Conservation (phyloP, 2,797 vertebrate species). For the Muscicapa comitata region DNA sequence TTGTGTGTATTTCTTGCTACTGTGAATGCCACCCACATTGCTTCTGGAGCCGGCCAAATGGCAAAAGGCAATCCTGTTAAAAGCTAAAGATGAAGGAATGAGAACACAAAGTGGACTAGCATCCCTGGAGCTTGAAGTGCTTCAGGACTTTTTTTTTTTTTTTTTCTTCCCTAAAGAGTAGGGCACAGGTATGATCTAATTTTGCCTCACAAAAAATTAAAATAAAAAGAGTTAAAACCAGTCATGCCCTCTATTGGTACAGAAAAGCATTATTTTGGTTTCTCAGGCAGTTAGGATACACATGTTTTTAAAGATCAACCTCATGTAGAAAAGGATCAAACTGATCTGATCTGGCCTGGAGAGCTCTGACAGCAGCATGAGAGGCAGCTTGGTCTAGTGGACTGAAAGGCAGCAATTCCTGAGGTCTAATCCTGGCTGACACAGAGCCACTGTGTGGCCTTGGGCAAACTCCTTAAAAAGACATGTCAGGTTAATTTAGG, state of each 20-base stretch:
- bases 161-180: not conserved
- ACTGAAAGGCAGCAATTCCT: slow-evolving; percentile 36
- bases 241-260: not conserved
- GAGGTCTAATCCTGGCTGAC: slow-evolving; percentile 61
- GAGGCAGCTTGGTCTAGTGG: slow-evolving; percentile 41
- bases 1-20: not conserved
- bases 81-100: not conserved
- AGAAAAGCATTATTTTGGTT: not conserved
- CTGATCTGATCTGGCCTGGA: slow-evolving; percentile 30
- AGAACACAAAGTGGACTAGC: not conserved
- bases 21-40: not conserved
- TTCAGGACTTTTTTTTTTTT: not conserved
- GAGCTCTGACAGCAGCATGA: not conserved
- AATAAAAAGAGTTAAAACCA: not conserved
- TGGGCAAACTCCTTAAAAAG: slow-evolving; percentile 58
- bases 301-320: not conserved
- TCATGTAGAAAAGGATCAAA: not conserved
- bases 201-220: not conserved
- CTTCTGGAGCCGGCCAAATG: not conserved
- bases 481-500: slow-evolving; percentile 42
- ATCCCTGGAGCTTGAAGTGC: not conserved
- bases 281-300: not conserved
- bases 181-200: not conserved
- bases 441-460: not conserved
- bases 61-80: not conserved